These are phyloP conservation scores for Morone saxatilis DNA, from an alignment of 2,113 vertebrate species.

Conservation along the genomic window DNA sequence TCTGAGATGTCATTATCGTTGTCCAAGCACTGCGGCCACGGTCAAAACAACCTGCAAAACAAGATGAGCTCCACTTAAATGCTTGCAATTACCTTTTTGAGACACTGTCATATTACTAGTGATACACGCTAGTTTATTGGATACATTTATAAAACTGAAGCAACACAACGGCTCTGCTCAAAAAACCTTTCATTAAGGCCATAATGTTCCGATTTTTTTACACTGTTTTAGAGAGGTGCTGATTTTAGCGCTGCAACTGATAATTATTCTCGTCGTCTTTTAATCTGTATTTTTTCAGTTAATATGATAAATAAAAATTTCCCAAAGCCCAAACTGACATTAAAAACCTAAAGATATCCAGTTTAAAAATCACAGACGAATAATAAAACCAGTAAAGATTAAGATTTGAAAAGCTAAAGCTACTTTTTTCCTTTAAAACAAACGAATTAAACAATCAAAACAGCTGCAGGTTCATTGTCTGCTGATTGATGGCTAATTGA, in stretches of 20 bases:
- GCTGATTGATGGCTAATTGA: not conserved
- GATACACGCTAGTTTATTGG: not conserved
- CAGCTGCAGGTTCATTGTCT: too few species aligned
- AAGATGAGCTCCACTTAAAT: slow-evolving; percentile 29
- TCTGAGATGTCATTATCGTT: slow-evolving; percentile 13
- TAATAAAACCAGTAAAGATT: not conserved
- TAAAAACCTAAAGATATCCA: not conserved
- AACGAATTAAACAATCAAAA: not conserved
- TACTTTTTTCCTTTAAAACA: too few species aligned
- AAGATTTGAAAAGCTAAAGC: not conserved
- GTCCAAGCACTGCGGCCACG: slow-evolving; percentile 7
- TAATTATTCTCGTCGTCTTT: not conserved
- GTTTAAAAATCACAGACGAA: not conserved
- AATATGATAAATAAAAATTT: not conserved
- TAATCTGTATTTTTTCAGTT: not conserved
- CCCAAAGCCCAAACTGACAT: not conserved
- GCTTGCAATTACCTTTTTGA: not conserved
- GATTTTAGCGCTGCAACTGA: not conserved
- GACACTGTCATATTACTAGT: not conserved
- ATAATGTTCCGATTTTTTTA: not conserved
- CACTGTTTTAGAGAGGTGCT: not conserved
- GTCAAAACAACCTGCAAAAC: slow-evolving; percentile 62
- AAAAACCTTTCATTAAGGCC: not conserved
- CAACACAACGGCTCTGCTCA: not conserved
- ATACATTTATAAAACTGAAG: not conserved